phyloP scores from a whole-genome alignment of 1,140 invertebrate genomes.

The Thaumetopoea pityocampa region DNA sequence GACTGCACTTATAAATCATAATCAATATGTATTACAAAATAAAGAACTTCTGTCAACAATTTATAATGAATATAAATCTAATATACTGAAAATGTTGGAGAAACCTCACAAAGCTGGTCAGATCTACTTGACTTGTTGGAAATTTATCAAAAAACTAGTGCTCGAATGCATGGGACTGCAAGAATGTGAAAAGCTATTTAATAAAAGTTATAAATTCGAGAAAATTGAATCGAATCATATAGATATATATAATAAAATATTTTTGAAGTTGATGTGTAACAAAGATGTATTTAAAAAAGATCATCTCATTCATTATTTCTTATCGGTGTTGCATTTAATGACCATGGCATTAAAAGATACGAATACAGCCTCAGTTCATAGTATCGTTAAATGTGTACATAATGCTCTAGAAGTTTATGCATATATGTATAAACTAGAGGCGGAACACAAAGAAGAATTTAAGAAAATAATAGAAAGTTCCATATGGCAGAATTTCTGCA shows the following conservation, averaged over 20 bases:
- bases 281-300: constrained; percentile 48
- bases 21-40: constrained; percentile 50
- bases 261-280: constrained; percentile 65
- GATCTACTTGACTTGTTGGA: constrained; percentile 75
- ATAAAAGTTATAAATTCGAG: constrained; percentile 79
- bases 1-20: constrained; percentile 62
- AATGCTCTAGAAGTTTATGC: constrained; percentile 41
- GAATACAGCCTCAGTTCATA: constrained; percentile 54
- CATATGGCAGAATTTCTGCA: constrained; percentile 81
- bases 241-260: constrained; percentile 73
- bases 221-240: constrained; percentile 76
- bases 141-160: constrained; percentile 73
- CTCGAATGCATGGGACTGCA: constrained; percentile 75
- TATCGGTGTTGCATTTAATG: constrained; percentile 75
- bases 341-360: constrained; percentile 76
- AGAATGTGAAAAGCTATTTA: constrained; percentile 73
- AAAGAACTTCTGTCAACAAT: constrained; percentile 65
- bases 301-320: constrained; percentile 74
- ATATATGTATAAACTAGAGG: constrained; percentile 37
- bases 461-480: constrained; percentile 73
- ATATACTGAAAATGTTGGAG: constrained; percentile 77
- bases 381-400: constrained; percentile 61
- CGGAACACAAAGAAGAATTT: constrained; percentile 53
- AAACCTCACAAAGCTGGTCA: constrained; percentile 80
- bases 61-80: constrained; percentile 77